These are phyloP conservation scores for Anguilla marmorata DNA, from an alignment of 2,797 vertebrate species.

Conservation along the genomic window DNA sequence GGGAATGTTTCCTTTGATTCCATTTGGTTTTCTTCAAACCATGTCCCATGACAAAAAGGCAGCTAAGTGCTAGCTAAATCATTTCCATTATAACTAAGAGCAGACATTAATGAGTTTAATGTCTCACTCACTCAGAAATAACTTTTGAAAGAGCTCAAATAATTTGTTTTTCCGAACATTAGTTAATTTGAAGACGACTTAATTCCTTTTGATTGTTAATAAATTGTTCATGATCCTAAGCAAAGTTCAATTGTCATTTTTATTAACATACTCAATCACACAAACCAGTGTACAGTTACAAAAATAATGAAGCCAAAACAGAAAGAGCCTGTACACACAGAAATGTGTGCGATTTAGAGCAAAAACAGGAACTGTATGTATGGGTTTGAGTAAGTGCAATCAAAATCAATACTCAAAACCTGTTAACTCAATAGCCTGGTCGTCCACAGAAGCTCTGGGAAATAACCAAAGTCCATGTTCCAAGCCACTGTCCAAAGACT, in stretches of 20 bases:
- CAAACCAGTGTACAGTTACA: background rate
- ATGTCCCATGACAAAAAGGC: too few relatives aligned
- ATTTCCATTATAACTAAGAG: too few relatives aligned
- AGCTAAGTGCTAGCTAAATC: too few relatives aligned
- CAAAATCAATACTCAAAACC: too few relatives aligned
- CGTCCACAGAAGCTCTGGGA: constrained; percentile 29
- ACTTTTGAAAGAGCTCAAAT: too few relatives aligned
- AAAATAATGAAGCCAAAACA: background rate
- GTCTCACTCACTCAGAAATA: too few relatives aligned
- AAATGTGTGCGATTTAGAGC: background rate
- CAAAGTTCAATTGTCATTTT: background rate
- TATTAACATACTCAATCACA: background rate
- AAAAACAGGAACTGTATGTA: background rate
- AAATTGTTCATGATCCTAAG: background rate
- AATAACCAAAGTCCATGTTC: constrained; percentile 40
- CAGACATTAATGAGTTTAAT: background rate
- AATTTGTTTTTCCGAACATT: background rate
- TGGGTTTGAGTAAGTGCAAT: background rate
- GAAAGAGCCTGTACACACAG: background rate
- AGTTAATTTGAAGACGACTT: background rate
- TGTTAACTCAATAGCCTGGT: background rate
- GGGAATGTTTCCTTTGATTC: too few relatives aligned
- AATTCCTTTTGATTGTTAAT: background rate
- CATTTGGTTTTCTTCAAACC: too few relatives aligned
- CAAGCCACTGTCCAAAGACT: constrained; percentile 36